Evolutionary conservation across 2,113 vertebrate species (phyloP).

Genomic region (Upupa epops): DNA sequence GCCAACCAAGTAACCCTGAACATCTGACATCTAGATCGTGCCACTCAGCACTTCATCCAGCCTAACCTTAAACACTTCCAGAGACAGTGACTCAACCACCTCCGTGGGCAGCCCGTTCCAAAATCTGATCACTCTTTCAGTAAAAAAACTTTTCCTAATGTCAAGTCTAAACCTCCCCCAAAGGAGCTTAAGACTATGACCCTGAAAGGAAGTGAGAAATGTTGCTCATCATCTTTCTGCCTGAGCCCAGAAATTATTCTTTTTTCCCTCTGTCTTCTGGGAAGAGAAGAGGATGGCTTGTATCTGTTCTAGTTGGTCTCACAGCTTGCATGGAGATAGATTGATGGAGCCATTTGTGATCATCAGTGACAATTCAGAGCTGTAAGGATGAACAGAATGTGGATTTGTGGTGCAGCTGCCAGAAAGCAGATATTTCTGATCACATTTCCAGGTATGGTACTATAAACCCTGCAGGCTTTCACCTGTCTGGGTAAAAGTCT

Average conservation of each 20-base stretch:
- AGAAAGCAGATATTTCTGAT: background rate
- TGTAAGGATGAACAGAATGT: background rate
- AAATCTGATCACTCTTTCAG: too few species aligned
- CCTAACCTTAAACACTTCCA: too few species aligned
- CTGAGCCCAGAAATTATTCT: background rate
- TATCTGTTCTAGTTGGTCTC: background rate
- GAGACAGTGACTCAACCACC: too few species aligned
- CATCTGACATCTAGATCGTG: too few species aligned
- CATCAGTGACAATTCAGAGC: background rate
- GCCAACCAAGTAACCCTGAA: too few species aligned
- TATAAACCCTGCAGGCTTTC: background rate
- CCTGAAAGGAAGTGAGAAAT: background rate
- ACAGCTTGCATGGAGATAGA: background rate
- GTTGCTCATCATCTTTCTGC: background rate
- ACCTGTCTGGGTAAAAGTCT: background rate
- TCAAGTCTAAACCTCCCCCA: too few species aligned
- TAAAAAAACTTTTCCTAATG: too few species aligned
- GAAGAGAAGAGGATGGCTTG: background rate
- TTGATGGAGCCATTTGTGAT: conserved; percentile 9
- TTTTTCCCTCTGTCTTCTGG: background rate
- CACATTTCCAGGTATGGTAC: background rate
- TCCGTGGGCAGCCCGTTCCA: too few species aligned
- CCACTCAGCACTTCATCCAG: too few species aligned
- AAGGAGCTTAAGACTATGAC: too few species aligned
- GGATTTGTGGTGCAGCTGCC: conserved; percentile 11